These are phyloP conservation scores for Byasa hedistus DNA, from an alignment of 2,888 invertebrate genomes.

Conservation along the genomic window DNA sequence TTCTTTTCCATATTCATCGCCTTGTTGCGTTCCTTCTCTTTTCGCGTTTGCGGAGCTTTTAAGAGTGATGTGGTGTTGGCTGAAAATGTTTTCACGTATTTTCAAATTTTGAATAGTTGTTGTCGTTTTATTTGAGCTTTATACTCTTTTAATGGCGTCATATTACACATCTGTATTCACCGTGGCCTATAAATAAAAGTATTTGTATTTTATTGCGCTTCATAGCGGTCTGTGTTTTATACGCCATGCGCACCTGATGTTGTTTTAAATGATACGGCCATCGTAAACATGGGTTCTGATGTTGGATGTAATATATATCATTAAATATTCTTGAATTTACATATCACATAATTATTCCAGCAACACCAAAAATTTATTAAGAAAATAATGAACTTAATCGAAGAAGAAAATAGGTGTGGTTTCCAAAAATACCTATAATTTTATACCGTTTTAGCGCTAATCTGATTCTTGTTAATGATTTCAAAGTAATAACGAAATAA, in stretches of 20 bases:
- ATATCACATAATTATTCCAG: too few species aligned
- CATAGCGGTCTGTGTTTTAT: constrained; percentile 20
- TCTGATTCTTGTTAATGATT: too few species aligned
- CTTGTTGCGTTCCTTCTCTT: constrained; percentile 40
- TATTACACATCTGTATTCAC: constrained; percentile 7
- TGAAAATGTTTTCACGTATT: constrained; percentile 17
- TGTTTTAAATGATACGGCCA: constrained; percentile 14
- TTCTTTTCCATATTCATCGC: constrained; percentile 56
- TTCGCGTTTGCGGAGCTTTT: constrained; percentile 26
- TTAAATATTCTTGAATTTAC: background rate
- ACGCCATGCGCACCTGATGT: constrained; percentile 22
- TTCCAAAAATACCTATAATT: too few species aligned
- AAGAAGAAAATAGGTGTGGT: too few species aligned
- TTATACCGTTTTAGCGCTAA: too few species aligned
- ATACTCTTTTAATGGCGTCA: constrained; percentile 2
- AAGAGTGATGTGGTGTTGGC: constrained; percentile 17
- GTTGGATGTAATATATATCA: background rate
- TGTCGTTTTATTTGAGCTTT: background rate
- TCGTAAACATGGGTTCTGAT: constrained; percentile 16
- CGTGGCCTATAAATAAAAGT: constrained; percentile 21
- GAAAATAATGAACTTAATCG: too few species aligned
- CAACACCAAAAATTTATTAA: too few species aligned
- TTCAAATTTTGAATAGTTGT: constrained; percentile 8
- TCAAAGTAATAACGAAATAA: too few species aligned
- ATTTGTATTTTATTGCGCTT: constrained; percentile 23